Conservation (phyloP, 2,113 vertebrate genomes). For the Jacana jacana region DNA sequence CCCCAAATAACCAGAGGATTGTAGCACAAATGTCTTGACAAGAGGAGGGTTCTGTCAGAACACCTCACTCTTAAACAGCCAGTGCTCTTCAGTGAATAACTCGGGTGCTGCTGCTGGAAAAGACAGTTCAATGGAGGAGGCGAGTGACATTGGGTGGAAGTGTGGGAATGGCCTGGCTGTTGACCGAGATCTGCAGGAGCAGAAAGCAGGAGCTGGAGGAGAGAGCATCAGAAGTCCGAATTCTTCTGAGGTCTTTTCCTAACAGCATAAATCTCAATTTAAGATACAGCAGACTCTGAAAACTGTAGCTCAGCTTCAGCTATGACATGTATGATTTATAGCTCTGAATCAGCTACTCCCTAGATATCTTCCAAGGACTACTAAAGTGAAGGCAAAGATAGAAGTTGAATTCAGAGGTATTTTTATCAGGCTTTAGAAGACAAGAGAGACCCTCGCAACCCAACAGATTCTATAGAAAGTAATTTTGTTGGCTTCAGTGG, state of each 20-base stretch:
- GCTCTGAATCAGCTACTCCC: not conserved
- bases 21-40: not conserved
- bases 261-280: not conserved
- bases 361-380: not conserved
- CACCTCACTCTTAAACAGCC: not conserved
- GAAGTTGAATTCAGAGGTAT: not conserved
- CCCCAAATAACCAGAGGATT: not conserved
- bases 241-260: not conserved
- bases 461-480: not conserved
- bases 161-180: not conserved
- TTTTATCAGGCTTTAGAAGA: not conserved
- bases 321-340: slow-evolving; percentile 11
- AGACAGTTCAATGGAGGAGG: not conserved
- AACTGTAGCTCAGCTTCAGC: not conserved
- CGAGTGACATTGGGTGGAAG: not conserved
- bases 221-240: not conserved
- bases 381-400: not conserved
- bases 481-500: not conserved
- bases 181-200: not conserved
- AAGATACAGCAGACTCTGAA: not conserved
- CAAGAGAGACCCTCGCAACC: not conserved
- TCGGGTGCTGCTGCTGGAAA: not conserved
- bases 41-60: not conserved
- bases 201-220: not conserved
- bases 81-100: not conserved